Conservation (phyloP, 2,113 vertebrate species). For the Rostratula benghalensis region DNA sequence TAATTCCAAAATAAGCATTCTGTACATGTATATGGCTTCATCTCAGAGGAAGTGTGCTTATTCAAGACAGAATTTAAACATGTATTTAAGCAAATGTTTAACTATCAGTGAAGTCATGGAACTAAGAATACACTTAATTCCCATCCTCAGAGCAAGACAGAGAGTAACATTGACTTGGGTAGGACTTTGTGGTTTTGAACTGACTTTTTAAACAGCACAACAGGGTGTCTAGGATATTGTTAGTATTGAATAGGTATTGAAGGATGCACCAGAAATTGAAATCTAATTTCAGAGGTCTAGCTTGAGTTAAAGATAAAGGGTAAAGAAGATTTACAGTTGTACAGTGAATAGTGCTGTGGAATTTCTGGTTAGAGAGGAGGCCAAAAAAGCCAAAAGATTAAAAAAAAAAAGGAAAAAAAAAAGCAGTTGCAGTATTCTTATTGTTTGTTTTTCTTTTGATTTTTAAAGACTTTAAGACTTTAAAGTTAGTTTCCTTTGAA, state of each 20-base stretch:
- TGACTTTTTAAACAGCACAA: not conserved
- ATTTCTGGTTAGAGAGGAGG: not conserved
- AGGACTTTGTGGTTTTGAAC: not conserved
- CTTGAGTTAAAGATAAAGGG: not conserved
- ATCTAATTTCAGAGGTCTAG: not conserved
- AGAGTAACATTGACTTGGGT: not conserved
- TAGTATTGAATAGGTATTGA: not conserved
- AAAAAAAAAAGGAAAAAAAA: not conserved
- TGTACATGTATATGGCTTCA: not conserved
- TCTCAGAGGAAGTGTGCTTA: not conserved
- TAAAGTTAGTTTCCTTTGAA: conserved; percentile 7
- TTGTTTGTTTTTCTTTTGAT: not conserved
- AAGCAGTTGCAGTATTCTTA: not conserved
- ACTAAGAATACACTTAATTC: not conserved
- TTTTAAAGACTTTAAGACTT: not conserved
- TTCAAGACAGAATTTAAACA: conserved; percentile 1
- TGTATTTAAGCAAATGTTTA: not conserved
- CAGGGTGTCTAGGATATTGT: not conserved
- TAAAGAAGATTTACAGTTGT: not conserved
- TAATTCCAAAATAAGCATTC: conserved; percentile 32
- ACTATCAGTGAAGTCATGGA: not conserved
- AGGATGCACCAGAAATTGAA: not conserved
- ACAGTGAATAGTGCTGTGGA: not conserved
- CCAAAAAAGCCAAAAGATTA: not conserved
- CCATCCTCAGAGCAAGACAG: not conserved